Evolutionary conservation across 2,888 invertebrate species (phyloP), one percentile per base, ranked within the genome.

Genomic region (Papilio elwesi): DNA sequence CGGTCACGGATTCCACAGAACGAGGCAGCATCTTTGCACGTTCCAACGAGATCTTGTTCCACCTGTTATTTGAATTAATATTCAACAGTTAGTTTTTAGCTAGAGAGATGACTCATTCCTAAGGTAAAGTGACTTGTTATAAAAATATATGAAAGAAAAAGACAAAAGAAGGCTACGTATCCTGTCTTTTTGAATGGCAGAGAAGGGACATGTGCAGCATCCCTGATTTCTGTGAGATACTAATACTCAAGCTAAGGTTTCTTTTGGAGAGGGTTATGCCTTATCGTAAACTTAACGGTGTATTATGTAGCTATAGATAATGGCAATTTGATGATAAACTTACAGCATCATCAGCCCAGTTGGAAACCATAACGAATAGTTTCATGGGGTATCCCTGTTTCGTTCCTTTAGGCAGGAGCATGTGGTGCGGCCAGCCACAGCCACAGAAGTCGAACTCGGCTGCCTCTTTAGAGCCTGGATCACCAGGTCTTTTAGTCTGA

Each of bases 371-470:
- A 57, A 95, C 96, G 85, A 97, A 97, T 55, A 97, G 89, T 77
- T 96, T 95, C 82, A 96, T 95, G 0, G 93, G 88, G 87, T 94
- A 95, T 0, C 97, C 97, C 73, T 94, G 92, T 0, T 93, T 82
- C 6, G 87, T 95, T 6, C 97, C 97, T 87, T 95, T 96, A 0
- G 97, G 96, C 51, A 97, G 78, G 8, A 97, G 94, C 95, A 97
- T 95, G 87, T 97, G 97, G 75, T 97, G 96, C 0, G 97, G 97
- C 97, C 97, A 97, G 68, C 97, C 97, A 81, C 98, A 98, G 74
- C 97, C 97, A 90, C 98, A 98, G 94, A 97, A 97, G 90, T 96
- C 96, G 90, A 96, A 97, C 78, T 94, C 92, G 0, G 90, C 90
- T 0, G 94, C 88, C 4, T 92, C 88, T 0, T 89, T 91, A 0